These are phyloP conservation scores for Littorina saxatilis DNA, from an alignment of 1,140 invertebrate species.

Conservation along the genomic window DNA sequence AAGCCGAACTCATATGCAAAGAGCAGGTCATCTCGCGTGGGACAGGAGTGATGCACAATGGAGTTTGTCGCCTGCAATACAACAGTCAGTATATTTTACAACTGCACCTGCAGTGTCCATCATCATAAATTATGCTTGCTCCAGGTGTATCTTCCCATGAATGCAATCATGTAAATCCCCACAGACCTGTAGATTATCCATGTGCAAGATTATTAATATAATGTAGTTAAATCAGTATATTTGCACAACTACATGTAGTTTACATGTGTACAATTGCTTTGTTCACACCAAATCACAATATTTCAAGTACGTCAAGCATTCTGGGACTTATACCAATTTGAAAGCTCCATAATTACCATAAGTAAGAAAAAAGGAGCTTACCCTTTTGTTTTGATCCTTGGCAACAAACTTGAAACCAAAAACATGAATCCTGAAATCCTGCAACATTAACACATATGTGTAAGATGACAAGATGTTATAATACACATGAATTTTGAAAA, in stretches of 20 bases:
- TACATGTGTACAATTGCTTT: no score
- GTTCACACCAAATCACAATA: no score
- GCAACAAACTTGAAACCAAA: constrained; percentile 93
- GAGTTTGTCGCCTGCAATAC: constrained; percentile 80
- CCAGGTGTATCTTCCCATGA: no score
- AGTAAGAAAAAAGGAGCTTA: constrained; percentile 73
- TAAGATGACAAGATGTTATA: constrained; percentile 18
- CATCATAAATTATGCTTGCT: neutral
- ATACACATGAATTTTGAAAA: constrained; percentile 8
- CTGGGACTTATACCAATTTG: no score
- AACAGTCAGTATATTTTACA: neutral
- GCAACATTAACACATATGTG: constrained; percentile 56
- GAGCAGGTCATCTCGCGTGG: constrained; percentile 87
- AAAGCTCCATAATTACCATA: no score
- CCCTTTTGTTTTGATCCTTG: constrained; percentile 85
- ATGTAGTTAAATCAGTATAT: no score
- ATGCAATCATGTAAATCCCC: no score
- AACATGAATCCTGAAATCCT: constrained; percentile 90
- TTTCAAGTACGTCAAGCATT: no score
- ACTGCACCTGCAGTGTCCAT: neutral
- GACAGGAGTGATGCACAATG: constrained; percentile 91
- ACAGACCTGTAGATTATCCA: no score
- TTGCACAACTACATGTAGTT: no score
- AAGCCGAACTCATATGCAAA: constrained; percentile 89
- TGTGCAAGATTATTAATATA: no score